These are phyloP conservation scores for Aphidius colemani DNA, from an alignment of 2,888 invertebrate genomes.

Conservation along the genomic window DNA sequence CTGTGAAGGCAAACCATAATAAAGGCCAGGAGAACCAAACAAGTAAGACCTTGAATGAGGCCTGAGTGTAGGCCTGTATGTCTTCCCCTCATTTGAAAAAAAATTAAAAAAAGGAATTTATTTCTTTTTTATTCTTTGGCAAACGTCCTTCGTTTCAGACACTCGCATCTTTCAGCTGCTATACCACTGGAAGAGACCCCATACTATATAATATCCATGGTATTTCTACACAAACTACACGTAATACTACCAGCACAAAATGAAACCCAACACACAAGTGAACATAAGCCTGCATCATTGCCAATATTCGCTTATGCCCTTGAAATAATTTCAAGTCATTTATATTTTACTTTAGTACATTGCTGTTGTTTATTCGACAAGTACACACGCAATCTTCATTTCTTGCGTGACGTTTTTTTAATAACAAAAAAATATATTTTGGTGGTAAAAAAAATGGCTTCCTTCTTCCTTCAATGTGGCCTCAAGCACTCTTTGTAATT, in stretches of 20 bases:
- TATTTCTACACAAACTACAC: no score
- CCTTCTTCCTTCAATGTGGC: not conserved
- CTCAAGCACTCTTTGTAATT: conserved; percentile 1
- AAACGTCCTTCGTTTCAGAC: conserved; percentile 25
- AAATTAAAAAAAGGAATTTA: not conserved
- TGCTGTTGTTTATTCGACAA: not conserved
- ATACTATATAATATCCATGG: no score
- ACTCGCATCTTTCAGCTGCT: conserved; percentile 5
- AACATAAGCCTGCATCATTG: no score
- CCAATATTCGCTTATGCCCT: no score
- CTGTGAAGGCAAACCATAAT: conserved; percentile 28
- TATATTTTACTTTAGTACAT: not conserved
- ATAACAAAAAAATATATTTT: not conserved
- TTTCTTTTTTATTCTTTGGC: no score
- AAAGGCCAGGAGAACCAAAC: conserved; percentile 34
- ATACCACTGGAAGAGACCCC: not conserved
- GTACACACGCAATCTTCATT: not conserved
- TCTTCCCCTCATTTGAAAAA: conserved; percentile 4
- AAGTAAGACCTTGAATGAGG: conserved; percentile 36
- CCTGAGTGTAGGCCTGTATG: not conserved
- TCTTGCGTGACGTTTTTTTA: not conserved
- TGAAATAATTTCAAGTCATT: no score
- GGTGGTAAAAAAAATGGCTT: conserved; percentile 3
- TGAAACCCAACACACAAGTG: no score
- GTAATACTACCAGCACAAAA: no score